Conservation (phyloP, 2,797 vertebrate species). For the Gambusia yucatana region DNA sequence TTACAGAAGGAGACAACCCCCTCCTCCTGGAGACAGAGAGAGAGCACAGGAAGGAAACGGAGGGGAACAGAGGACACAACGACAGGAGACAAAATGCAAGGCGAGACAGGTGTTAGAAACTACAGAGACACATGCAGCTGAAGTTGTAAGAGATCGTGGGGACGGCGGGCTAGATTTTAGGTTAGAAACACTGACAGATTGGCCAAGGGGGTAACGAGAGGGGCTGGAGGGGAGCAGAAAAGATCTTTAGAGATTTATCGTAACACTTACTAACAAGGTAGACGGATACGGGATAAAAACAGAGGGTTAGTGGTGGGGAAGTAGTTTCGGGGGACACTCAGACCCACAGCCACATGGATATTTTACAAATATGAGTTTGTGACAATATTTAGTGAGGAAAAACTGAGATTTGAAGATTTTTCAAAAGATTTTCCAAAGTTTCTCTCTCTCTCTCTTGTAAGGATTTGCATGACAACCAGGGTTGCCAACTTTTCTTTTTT, state of each 20-base stretch:
- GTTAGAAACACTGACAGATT: conserved; percentile 45
- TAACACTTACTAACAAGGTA: conserved; percentile 27
- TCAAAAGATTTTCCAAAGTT: background rate
- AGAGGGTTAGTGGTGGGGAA: conserved; percentile 7
- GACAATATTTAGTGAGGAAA: background rate
- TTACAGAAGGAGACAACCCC: conserved; percentile 98
- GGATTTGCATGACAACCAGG: background rate
- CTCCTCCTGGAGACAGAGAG: conserved; percentile 92
- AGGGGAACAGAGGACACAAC: conserved; percentile 79
- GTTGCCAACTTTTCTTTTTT: background rate
- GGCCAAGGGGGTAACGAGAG: conserved; percentile 13
- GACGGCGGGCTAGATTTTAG: conserved; percentile 39
- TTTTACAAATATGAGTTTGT: background rate
- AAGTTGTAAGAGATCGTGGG: conserved; percentile 51
- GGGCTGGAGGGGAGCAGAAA: conserved; percentile 12
- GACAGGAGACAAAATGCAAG: conserved; percentile 86
- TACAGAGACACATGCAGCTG: conserved; percentile 80
- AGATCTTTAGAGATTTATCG: conserved; percentile 26
- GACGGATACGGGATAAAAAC: conserved; percentile 24
- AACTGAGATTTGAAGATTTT: background rate
- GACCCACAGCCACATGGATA: background rate
- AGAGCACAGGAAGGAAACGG: conserved; percentile 72
- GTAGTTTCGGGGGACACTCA: conserved; percentile 22
- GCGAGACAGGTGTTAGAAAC: conserved; percentile 78
- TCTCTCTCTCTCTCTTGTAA: background rate